Evolutionary conservation across 2,113 vertebrate genomes (phyloP).

Genomic region (Pygathrix nemaeus): DNA sequence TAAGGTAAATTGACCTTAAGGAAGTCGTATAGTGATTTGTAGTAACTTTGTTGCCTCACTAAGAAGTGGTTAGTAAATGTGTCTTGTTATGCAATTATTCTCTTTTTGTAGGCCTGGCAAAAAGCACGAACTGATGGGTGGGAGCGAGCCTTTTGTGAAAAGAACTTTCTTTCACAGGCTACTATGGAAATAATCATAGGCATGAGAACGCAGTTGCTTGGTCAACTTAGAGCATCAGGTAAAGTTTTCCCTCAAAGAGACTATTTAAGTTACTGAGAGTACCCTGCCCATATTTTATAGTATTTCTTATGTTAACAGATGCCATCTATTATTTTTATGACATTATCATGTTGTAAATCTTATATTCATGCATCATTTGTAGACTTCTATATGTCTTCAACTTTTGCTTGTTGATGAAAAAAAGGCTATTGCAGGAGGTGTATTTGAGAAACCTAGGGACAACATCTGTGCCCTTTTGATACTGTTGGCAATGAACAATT

Average conservation of each 20-base stretch:
- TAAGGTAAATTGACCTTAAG: slow-evolving; percentile 25
- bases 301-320: not conserved
- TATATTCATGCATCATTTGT: not conserved
- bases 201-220: slow-evolving; percentile 95
- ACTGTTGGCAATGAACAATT: not conserved
- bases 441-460: not conserved
- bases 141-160: slow-evolving; percentile 96
- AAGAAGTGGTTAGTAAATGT: not conserved
- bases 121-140: slow-evolving; percentile 94
- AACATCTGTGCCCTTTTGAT: not conserved
- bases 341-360: not conserved
- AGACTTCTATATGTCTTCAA: not conserved
- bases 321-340: not conserved
- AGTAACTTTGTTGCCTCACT: slow-evolving; percentile 30
- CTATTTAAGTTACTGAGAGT: not conserved
- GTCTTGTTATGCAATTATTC: slow-evolving; percentile 43
- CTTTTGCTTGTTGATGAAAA: slow-evolving; percentile 34
- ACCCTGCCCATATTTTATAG: not conserved
- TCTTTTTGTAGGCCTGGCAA: slow-evolving; percentile 92
- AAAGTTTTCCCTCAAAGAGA: slow-evolving; percentile 3
- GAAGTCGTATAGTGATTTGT: slow-evolving; percentile 34
- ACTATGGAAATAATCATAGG: slow-evolving; percentile 96
- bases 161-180: slow-evolving; percentile 96
- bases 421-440: not conserved
- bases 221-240: slow-evolving; percentile 97